Conservation (phyloP, 2,888 invertebrate species). For the Conchocele bisecta region DNA sequence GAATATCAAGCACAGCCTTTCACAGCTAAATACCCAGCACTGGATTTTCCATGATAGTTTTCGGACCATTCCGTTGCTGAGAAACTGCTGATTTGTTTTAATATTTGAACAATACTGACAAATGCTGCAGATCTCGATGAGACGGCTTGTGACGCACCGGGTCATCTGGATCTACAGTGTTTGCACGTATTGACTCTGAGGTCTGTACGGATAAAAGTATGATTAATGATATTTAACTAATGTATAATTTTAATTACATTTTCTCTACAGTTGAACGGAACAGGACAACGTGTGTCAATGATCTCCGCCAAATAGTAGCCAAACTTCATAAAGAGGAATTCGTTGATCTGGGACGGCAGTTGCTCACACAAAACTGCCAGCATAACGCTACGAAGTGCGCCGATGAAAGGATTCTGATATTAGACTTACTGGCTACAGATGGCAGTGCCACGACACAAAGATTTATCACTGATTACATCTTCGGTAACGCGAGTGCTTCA, state of each 20-base stretch:
- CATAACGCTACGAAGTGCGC: slow-evolving; percentile 46
- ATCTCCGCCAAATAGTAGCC: slow-evolving; percentile 42
- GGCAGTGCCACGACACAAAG: slow-evolving; percentile 58
- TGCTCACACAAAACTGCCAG: slow-evolving; percentile 46
- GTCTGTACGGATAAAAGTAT: no score
- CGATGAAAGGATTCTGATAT: slow-evolving; percentile 57
- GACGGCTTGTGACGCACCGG: no score
- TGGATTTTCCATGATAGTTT: no score
- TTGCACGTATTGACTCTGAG: no score
- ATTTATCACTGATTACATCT: slow-evolving; percentile 51
- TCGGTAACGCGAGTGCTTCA: slow-evolving; percentile 36
- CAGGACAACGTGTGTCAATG: slow-evolving; percentile 61
- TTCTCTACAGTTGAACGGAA: slow-evolving; percentile 54
- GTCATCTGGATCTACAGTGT: no score
- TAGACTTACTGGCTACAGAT: slow-evolving; percentile 62
- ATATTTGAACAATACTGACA: no score
- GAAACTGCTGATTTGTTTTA: no score
- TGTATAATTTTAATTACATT: background rate
- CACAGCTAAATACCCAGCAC: no score
- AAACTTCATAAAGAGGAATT: slow-evolving; percentile 53
- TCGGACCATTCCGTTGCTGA: no score
- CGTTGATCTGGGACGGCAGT: slow-evolving; percentile 28
- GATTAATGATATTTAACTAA: no score
- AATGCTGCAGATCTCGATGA: no score
- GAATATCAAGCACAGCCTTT: no score